These are phyloP conservation scores for Clistopyga incitator DNA, from an alignment of 2,888 invertebrate genomes.

Conservation along the genomic window DNA sequence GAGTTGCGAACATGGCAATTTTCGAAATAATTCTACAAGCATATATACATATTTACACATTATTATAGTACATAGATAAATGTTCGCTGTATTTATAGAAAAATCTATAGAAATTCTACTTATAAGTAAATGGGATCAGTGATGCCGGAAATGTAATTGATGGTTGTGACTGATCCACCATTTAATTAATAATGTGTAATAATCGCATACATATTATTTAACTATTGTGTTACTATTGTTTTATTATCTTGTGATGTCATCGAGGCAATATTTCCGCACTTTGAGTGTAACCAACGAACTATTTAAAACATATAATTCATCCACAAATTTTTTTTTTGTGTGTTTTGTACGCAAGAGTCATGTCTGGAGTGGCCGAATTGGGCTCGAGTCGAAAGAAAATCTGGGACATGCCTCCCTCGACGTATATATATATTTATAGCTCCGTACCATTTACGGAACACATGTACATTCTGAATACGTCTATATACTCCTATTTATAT, in stretches of 20 bases:
- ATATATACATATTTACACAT: constrained; percentile 54
- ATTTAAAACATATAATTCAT: constrained; percentile 60
- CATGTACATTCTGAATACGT: constrained; percentile 15
- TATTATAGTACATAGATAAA: constrained; percentile 14
- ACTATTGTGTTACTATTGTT: constrained; percentile 43
- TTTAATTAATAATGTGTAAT: constrained; percentile 61
- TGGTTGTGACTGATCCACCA: constrained; percentile 20
- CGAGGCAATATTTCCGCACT: constrained; percentile 51
- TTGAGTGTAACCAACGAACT: constrained; percentile 50
- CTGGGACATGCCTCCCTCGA: constrained; percentile 23
- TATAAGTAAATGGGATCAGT: constrained; percentile 30
- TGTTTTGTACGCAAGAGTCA: constrained; percentile 18
- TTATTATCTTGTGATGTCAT: constrained; percentile 29
- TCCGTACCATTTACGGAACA: constrained; percentile 21
- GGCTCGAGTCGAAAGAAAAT: constrained; percentile 4
- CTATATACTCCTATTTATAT: constrained; percentile 16
- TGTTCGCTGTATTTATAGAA: constrained; percentile 34
- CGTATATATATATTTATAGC: constrained; percentile 45
- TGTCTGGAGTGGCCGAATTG: neutral
- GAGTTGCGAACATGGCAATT: neutral
- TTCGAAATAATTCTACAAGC: constrained; percentile 54
- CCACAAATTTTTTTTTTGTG: neutral
- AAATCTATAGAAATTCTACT: constrained; percentile 3
- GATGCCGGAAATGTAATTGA: constrained; percentile 45
- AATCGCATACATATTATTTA: constrained; percentile 52